phyloP scores from a whole-genome alignment of 2,888 invertebrate genomes.

The Physocephala rufipes region DNA sequence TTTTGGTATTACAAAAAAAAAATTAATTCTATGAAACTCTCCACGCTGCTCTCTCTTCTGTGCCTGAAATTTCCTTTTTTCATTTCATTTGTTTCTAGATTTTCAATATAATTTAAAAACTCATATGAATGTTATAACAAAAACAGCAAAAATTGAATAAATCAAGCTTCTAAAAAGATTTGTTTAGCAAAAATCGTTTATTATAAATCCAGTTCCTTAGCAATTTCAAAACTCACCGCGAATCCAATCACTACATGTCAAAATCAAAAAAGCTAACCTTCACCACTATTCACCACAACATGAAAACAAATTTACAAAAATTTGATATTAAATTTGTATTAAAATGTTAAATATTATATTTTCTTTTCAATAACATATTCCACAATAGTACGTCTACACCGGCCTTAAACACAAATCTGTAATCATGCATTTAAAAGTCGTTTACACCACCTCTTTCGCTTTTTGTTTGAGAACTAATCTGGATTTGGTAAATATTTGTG shows the following conservation, averaged over 20 bases:
- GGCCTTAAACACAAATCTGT: background rate
- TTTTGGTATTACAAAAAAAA: constrained; percentile 45
- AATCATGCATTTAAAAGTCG: no score
- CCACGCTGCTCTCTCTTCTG: constrained; percentile 33
- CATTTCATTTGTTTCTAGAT: background rate
- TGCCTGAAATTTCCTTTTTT: background rate
- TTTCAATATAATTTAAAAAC: background rate
- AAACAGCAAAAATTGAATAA: background rate
- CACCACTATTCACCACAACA: background rate
- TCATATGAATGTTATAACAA: no score
- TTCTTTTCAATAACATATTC: background rate
- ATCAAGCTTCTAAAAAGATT: background rate
- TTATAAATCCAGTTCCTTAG: constrained; percentile 29
- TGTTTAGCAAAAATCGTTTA: constrained; percentile 39
- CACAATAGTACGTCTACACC: background rate
- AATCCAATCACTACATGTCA: constrained; percentile 30
- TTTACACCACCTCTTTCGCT: no score
- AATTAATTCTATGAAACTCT: constrained; percentile 36
- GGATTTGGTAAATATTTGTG: no score
- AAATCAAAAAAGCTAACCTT: background rate
- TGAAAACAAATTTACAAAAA: background rate
- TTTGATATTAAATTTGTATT: background rate
- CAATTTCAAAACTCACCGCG: constrained; percentile 35
- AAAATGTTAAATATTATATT: background rate
- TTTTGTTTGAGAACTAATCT: no score